Evolutionary conservation across 2,797 vertebrate species (phyloP).

Genomic region (Sebastes jordani): DNA sequence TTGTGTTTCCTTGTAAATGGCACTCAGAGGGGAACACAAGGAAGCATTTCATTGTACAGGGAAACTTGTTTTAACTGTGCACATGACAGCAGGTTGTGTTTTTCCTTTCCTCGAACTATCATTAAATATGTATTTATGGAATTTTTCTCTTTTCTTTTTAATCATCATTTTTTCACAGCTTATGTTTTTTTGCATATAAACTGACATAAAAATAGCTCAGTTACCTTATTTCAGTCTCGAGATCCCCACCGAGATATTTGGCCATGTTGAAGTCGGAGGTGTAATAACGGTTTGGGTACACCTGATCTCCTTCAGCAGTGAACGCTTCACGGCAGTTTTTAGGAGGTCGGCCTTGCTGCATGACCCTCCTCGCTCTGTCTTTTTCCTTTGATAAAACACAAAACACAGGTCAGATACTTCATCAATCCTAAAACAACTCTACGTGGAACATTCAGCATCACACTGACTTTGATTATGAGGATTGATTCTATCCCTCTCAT

Average conservation of each 20-base stretch:
- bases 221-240: constrained; percentile 61
- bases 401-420: neutral
- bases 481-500: constrained; percentile 77
- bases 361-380: constrained; percentile 57
- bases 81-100: neutral
- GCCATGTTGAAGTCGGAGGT: constrained; percentile 66
- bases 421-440: neutral
- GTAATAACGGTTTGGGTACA: constrained; percentile 76
- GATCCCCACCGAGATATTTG: constrained; percentile 65
- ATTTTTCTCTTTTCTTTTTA: no score
- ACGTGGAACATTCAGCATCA: neutral
- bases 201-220: neutral
- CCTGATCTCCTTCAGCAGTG: constrained; percentile 79
- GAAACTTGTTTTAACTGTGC: no score
- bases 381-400: constrained; percentile 42
- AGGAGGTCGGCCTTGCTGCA: constrained; percentile 71
- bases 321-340: constrained; percentile 77
- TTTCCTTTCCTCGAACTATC: neutral
- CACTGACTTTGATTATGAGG: constrained; percentile 59
- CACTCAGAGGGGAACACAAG: no score
- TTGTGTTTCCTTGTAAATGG: no score
- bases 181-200: no score
- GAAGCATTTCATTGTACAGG: no score
- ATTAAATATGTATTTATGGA: neutral
- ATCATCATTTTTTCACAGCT: neutral